Conservation (phyloP, 35 echinoderm and acorn worm species). For the Amphiura filiformis region DNA sequence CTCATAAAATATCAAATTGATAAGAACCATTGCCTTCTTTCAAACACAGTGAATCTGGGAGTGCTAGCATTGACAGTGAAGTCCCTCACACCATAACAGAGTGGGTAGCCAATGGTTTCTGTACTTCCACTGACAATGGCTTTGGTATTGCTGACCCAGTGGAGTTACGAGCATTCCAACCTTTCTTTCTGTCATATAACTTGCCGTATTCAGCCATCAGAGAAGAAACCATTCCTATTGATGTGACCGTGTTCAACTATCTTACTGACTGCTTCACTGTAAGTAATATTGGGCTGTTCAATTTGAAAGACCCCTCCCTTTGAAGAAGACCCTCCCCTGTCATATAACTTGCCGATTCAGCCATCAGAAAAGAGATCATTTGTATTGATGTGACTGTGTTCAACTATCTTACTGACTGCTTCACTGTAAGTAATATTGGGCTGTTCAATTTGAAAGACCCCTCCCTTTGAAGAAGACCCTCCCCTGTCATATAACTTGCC, state of each 20-base stretch:
- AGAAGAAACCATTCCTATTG: slow-evolving; percentile 68
- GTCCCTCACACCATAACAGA: slow-evolving; percentile 95
- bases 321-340: neutral
- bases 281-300: no score
- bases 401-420: no score
- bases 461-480: no score
- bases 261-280: slow-evolving; percentile 54
- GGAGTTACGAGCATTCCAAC: slow-evolving; percentile 74
- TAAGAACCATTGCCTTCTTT: no score
- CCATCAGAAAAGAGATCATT: no score
- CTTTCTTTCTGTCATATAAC: slow-evolving; percentile 81
- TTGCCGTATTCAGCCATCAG: slow-evolving; percentile 91
- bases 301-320: no score
- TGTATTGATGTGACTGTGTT: no score
- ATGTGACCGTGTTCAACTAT: slow-evolving; percentile 89
- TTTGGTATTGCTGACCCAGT: slow-evolving; percentile 67
- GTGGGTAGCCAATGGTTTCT: slow-evolving; percentile 89
- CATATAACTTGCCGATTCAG: neutral
- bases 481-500: no score
- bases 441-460: no score
- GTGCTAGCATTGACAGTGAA: neutral
- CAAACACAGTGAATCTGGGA: slow-evolving; percentile 38
- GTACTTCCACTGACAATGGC: slow-evolving; percentile 64
- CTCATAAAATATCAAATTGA: no score
- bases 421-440: no score